A percentile compares a stretch with the other conserved stretches of the same genome.
These are phyloP conservation scores for Aphyosemion australe DNA, from an alignment of 2,113 vertebrate genomes.

Conservation along the genomic window DNA sequence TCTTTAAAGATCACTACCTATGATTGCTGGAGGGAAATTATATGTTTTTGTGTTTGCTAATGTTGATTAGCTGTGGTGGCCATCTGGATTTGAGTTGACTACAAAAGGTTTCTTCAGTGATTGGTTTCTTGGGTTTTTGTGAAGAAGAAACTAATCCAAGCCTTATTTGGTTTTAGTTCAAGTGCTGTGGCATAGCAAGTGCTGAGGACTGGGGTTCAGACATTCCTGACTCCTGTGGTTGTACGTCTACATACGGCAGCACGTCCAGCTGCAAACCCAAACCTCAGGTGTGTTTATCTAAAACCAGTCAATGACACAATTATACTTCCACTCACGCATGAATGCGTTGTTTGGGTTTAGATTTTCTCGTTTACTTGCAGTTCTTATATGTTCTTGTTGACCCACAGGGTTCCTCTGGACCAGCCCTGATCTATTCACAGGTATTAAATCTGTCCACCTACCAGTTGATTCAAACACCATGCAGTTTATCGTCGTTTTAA, in stretches of 20 bases:
- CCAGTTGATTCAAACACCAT: not conserved
- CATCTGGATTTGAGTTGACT: too few relatives aligned
- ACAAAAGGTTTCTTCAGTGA: too few relatives aligned
- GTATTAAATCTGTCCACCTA: slow-evolving; percentile 17
- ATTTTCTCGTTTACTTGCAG: not conserved
- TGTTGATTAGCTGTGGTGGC: too few relatives aligned
- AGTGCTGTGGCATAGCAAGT: slow-evolving; percentile 52
- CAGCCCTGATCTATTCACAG: slow-evolving; percentile 5
- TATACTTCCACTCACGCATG: not conserved
- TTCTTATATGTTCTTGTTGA: slow-evolving; percentile 2
- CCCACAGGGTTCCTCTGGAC: slow-evolving; percentile 47
- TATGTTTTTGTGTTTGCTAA: too few relatives aligned
- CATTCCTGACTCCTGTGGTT: slow-evolving; percentile 25
- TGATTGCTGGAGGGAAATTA: too few relatives aligned
- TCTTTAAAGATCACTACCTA: too few relatives aligned
- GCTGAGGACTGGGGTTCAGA: slow-evolving; percentile 16
- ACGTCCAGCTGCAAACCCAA: not conserved
- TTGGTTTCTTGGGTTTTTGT: too few relatives aligned
- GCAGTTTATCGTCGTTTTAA: not conserved
- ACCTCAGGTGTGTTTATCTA: slow-evolving; percentile 35
- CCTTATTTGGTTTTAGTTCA: not conserved
- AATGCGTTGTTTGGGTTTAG: not conserved
- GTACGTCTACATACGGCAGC: not conserved
- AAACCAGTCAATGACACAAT: too few relatives aligned
- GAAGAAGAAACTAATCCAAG: not conserved